phyloP scores from a whole-genome alignment of 2,113 vertebrate genomes.

The Syngnathus scovelli region DNA sequence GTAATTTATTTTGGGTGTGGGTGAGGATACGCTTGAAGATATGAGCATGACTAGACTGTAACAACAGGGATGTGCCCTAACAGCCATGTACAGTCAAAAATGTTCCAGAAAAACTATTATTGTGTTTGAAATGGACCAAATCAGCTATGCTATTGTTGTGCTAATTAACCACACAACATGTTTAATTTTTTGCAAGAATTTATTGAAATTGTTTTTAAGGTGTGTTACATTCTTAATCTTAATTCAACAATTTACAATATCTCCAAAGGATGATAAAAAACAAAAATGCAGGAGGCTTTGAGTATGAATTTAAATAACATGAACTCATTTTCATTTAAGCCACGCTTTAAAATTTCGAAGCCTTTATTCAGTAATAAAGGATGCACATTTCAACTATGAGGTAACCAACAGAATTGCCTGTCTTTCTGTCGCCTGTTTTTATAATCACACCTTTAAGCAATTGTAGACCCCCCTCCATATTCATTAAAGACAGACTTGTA shows the following conservation, averaged over 20 bases:
- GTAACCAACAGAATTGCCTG: slow-evolving; percentile 94
- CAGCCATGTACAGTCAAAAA: background rate
- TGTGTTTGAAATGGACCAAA: too few relatives aligned
- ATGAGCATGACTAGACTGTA: background rate
- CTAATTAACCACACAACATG: too few relatives aligned
- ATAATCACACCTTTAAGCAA: slow-evolving; percentile 99
- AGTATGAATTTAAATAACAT: slow-evolving; percentile 82
- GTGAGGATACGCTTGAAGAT: background rate
- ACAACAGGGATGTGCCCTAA: background rate
- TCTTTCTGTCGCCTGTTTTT: slow-evolving; percentile 98
- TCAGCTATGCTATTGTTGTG: too few relatives aligned
- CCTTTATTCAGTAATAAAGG: slow-evolving; percentile 95
- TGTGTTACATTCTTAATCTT: background rate
- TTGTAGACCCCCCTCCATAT: slow-evolving; percentile 90
- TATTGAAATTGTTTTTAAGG: too few relatives aligned
- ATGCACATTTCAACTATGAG: slow-evolving; percentile 94
- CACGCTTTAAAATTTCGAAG: slow-evolving; percentile 84
- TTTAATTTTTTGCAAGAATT: background rate
- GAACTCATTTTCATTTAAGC: slow-evolving; percentile 87
- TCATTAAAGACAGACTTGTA: slow-evolving; percentile 99
- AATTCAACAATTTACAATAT: background rate
- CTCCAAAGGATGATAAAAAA: slow-evolving; percentile 37
- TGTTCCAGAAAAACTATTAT: too few relatives aligned
- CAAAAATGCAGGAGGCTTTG: slow-evolving; percentile 77
- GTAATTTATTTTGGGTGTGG: slow-evolving; percentile 14